Conservation (phyloP, 1,140 invertebrate genomes). For the Pristionchus pacificus region DNA sequence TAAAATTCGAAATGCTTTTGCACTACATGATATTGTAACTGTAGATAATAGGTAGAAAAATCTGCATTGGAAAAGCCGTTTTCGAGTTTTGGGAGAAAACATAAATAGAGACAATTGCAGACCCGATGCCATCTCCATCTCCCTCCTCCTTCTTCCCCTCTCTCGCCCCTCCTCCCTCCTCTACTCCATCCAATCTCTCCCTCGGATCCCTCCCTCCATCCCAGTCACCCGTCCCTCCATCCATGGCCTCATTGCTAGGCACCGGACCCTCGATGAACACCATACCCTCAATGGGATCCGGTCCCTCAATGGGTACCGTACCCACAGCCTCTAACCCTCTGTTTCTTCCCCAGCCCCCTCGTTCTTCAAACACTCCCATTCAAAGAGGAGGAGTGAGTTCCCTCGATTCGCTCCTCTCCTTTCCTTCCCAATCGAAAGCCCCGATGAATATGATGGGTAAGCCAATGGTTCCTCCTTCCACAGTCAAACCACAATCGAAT, state of each 20-base stretch:
- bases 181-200: neutral
- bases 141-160: neutral
- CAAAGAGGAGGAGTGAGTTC: no score
- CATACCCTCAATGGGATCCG: neutral
- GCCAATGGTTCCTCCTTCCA: no score
- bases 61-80: no score
- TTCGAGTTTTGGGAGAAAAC: no score
- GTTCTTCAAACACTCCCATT: slow-evolving; percentile 14
- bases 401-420: slow-evolving; percentile 13
- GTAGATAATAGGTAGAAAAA: no score
- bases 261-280: neutral
- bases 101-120: no score
- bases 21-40: no score
- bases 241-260: neutral
- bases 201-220: neutral
- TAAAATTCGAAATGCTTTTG: neutral
- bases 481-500: neutral
- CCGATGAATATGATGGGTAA: neutral
- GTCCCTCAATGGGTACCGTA: neutral
- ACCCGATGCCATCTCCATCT: no score
- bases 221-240: neutral
- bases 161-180: no score
- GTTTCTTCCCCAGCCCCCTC: neutral
- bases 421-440: neutral
- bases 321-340: neutral